These are phyloP conservation scores for Globicephala melas DNA, from an alignment of 2,113 vertebrate species.

Conservation along the genomic window DNA sequence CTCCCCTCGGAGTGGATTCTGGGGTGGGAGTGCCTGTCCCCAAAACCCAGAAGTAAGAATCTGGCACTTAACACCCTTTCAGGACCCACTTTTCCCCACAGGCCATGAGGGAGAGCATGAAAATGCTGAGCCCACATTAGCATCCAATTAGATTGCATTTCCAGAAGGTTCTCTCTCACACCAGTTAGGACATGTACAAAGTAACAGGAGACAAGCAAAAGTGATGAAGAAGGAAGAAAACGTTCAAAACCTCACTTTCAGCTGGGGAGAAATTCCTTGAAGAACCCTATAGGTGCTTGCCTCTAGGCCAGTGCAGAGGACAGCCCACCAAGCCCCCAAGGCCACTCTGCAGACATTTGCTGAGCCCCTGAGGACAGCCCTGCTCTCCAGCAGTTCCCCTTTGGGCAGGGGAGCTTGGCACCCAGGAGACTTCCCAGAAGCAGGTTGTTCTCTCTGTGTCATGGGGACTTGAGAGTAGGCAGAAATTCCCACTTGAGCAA, in stretches of 20 bases:
- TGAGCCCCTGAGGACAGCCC: not conserved
- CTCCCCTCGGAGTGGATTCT: not conserved
- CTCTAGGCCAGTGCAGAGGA: too few relatives aligned
- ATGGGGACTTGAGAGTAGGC: not conserved
- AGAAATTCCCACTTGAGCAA: not conserved
- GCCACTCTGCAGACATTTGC: not conserved
- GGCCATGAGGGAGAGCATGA: not conserved
- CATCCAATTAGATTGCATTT: not conserved
- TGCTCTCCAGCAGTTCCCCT: not conserved
- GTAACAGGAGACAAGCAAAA: not conserved
- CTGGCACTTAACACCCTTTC: not conserved
- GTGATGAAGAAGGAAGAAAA: not conserved
- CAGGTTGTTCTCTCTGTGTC: not conserved
- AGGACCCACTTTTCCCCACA: not conserved
- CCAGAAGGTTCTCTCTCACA: not conserved
- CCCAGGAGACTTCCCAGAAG: not conserved
- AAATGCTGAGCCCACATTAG: not conserved
- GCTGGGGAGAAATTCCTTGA: not conserved
- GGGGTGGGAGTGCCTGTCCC: not conserved
- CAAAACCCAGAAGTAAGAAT: not conserved
- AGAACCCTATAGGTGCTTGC: not conserved
- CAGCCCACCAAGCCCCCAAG: not conserved
- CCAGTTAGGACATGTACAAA: not conserved
- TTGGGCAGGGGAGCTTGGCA: not conserved
- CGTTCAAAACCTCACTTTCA: not conserved